Percentiles rank a stretch among this genome's conserved stretches.
Evolutionary conservation across 2,797 vertebrate species (phyloP).

Genomic region (Acestrorhynchus altus): DNA sequence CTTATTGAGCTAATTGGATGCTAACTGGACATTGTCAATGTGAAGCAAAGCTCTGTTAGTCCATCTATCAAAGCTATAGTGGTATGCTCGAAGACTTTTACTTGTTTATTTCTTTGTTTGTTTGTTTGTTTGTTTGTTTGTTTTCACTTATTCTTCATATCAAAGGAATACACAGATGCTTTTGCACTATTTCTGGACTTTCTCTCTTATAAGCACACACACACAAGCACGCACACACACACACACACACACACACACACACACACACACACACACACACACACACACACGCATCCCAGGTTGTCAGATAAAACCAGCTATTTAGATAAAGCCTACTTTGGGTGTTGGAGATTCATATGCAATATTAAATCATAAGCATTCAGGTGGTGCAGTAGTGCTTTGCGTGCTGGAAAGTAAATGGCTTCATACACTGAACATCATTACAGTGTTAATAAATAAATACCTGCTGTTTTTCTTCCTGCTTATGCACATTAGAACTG

Average conservation of each 20-base stretch:
- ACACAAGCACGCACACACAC: no score
- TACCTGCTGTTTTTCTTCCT: neutral
- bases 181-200: neutral
- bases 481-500: no score
- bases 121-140: no score
- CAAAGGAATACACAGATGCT: constrained; percentile 5
- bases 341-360: constrained; percentile 2
- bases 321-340: constrained; percentile 11
- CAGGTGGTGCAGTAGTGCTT: neutral
- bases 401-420: neutral
- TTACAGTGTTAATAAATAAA: neutral
- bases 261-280: constrained; percentile 13
- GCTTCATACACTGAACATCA: neutral
- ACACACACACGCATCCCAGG: neutral
- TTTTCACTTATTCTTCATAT: constrained; percentile 4
- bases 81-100: neutral
- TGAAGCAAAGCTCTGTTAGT: neutral
- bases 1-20: neutral
- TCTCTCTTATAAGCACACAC: no score
- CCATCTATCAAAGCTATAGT: neutral
- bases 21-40: constrained; percentile 5
- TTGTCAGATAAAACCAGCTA: constrained; percentile 22
- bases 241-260: neutral
- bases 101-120: neutral
- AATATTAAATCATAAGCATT: neutral